Evolutionary conservation across 2,797 vertebrate species (phyloP).

Genomic region (Knipowitschia caucasica): DNA sequence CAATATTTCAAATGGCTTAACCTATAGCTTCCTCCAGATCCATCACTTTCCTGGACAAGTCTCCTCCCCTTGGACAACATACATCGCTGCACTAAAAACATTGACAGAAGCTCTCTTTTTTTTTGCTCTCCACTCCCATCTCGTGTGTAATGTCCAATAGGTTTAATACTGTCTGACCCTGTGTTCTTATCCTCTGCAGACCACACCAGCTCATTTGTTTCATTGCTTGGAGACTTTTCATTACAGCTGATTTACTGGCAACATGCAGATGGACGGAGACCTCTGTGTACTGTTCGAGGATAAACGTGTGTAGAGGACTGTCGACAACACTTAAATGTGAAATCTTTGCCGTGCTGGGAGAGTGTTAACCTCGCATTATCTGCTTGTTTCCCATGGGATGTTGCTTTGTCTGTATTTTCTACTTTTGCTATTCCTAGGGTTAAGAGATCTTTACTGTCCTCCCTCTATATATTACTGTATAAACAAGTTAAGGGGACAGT

Average conservation of each 20-base stretch:
- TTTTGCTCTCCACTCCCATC: background rate
- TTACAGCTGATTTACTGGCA: conserved; percentile 48
- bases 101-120: conserved; percentile 2
- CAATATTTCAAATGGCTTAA: conserved; percentile 9
- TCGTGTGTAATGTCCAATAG: background rate
- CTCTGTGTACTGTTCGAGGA: conserved; percentile 8
- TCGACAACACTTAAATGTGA: conserved; percentile 25
- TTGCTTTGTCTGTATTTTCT: too few relatives aligned
- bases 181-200: conserved; percentile 15
- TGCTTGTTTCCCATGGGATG: too few relatives aligned
- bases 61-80: background rate
- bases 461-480: too few relatives aligned
- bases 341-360: too few relatives aligned
- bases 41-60: conserved; percentile 3
- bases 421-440: too few relatives aligned
- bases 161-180: conserved; percentile 22
- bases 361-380: too few relatives aligned
- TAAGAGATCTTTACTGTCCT: too few relatives aligned
- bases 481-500: too few relatives aligned
- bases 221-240: conserved; percentile 40
- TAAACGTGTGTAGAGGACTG: conserved; percentile 8
- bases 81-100: conserved; percentile 1
- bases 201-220: conserved; percentile 42
- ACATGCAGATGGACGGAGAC: conserved; percentile 14
- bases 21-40: conserved; percentile 3